Base-by-base conservation (phyloP, 2,888 invertebrate genomes). In the Ectemnius cavifrons region DNA sequence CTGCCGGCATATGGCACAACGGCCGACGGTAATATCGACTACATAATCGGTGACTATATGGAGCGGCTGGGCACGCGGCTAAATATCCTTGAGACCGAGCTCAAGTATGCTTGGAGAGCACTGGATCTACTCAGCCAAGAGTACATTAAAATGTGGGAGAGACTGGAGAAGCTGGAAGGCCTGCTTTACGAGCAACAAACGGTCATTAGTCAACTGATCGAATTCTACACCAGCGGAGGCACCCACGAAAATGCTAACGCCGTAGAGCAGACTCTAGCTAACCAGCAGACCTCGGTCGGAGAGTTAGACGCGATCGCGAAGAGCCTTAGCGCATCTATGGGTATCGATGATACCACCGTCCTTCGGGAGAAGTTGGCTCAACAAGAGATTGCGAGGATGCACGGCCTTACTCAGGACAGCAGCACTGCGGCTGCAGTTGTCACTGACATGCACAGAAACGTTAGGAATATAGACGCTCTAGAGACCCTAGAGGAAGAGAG, bases 121-220 rank as follows among this genome's bases (percentile, higher is more conserved):
- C 92, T 98, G 69, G 97, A 98, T 89, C 93, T 98, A 66, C 93
- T 98, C 46, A 97, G 97, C 52, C 96, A 96, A 87, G 98, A 98
- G 89, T 98, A 97, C 87, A 96, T 97, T 66, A 96, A 97, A 90
- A 98, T 98, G 96, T 98, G 97, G 97, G 96, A 96, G 87, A 93
- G 97, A 59, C 92, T 98, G 74, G 97, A 98, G 88, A 96, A 97
- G 90, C 92, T 98, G 37, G 97, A 98, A 89, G 94, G 96, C 23
- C 93, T 97, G 75, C 93, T 97, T 2, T 94, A 95, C 90, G 97
- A 97, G 88, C 98, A 98, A 90, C 97, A 97, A 90, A 95, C 96
- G 83, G 97, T 97, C 58, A 97, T 98, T 85, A 94, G 96, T 65
- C 97, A 97, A 88, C 92, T 98, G 86, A 94, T 97, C 88, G 95